Evolutionary conservation across 2,888 invertebrate genomes (phyloP), one percentile per base, ranked within the genome.

Genomic region (Neoitamus cyanurus): DNA sequence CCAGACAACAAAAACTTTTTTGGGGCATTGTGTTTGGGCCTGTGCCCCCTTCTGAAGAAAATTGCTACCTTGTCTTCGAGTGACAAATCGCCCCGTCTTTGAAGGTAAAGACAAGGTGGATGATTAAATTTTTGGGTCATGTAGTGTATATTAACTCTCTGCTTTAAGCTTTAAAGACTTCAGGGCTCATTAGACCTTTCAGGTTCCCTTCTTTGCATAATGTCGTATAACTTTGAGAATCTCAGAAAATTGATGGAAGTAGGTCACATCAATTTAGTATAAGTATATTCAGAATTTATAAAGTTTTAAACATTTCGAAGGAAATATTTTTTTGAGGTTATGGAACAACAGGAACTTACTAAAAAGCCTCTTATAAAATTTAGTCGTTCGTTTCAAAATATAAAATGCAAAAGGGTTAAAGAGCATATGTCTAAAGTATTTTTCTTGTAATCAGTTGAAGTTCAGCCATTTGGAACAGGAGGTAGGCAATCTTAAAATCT

Each of bases 1-100:
- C 58, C 58, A 58, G 58, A 58, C 58, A 58, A 58, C 58, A 58
- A 58, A 58, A 58, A 58, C 48, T 48, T 48, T 48, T 48, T 48
- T 48, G 48, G 48, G 48, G 48, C 48, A 48, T 48, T 48, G 20
- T 58, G 20, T 20, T 25, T 7, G 58, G 48, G 48, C 48, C 48
- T 20, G 20, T 25, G 25, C 58, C 58, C 34, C 7, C 58, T 58
- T 25, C 58, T 20, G 58, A 9, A 20, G 25, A 58, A 58, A 58
- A 58, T 58, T 58, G 58, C 25, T 58, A 58, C 58, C 15, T 58
- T 58, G 58, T 58, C 58, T 15, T 58, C 58, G 58, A 20, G n/a
- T 48, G 48, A 58, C 58, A 58, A 58, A 58, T 58, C 20, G 58
- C 2, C 15, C 48, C 48, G 15, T 20, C 48, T 48, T 6, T 2